phyloP scores from a whole-genome alignment of 2,113 vertebrate species.

The Oplegnathus fasciatus region DNA sequence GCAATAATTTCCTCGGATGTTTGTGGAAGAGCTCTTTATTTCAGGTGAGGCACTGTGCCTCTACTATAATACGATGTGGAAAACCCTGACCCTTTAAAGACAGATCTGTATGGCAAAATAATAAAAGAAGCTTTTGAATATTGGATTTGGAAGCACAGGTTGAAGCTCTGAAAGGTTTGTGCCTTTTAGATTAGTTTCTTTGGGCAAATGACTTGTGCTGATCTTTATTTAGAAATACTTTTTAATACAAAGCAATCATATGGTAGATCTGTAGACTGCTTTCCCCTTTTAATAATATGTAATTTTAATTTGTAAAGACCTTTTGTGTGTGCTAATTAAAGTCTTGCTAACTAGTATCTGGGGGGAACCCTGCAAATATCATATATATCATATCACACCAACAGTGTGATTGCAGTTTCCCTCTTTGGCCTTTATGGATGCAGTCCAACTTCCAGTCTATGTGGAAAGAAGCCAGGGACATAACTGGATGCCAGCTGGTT shows the following conservation, averaged over 20 bases:
- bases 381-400: no score
- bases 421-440: background rate
- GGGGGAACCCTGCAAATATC: background rate
- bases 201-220: background rate
- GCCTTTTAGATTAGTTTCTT: background rate
- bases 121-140: background rate
- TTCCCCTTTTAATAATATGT: background rate
- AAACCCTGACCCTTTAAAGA: no score
- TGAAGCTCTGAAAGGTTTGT: background rate
- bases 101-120: background rate
- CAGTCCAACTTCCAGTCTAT: background rate
- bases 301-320: background rate
- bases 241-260: background rate
- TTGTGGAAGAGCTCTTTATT: background rate
- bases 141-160: background rate
- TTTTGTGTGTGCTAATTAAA: background rate
- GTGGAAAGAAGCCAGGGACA: slow-evolving; percentile 30
- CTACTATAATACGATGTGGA: background rate
- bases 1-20: background rate
- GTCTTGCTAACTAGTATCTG: background rate
- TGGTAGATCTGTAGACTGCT: background rate
- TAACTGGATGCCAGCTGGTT: slow-evolving; percentile 16
- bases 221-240: background rate
- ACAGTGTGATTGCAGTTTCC: slow-evolving; percentile 5
- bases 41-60: background rate